Base-by-base conservation (phyloP, 2,113 vertebrate genomes). In the Gnathonemus longibarbis region DNA sequence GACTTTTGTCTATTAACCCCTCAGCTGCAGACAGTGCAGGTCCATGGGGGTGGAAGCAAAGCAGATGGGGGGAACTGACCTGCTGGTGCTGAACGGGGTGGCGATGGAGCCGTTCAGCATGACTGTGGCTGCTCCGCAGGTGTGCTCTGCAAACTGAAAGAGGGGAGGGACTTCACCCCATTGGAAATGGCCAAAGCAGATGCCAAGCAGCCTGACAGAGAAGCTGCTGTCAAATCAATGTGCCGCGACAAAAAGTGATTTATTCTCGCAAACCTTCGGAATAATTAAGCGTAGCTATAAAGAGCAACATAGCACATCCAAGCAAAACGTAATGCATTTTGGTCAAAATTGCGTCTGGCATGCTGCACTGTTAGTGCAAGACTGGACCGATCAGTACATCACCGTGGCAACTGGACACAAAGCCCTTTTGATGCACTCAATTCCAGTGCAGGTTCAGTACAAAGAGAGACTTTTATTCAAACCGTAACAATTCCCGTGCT, bases 61-160 rank as follows among this genome's bases (percentile, higher is more conserved):
- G 42, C 42, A 48, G 39, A 42, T n/a, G 42, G 39, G 42, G 39
- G 39, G 35, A 13, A n/a, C 42, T 45, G 21, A 98, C 98, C 98
- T 98, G 45, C 0, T 19, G 39, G 39, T 56, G 83, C 62, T 90
- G 93, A 97, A 97, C 19, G 96, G 94, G 2, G 92, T 92, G 2
- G 77, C 3, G 84, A 93, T 0, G 0, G 97, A 96, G 48, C 97
- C 97, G 0, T 97, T 97, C 48, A 99, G 95, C 96, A 98, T 96
- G 85, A 92, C 97, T 0, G 96, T 94, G 85, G 96, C 97, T 66
- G 94, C 62, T 48, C 97, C 97, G 92, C 97, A 97, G 0, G 97
- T 96, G 66, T 50, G 52, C 49, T 94, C 94, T 93, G 97, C 97
- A 96, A 97, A 98, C 98, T 98, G 91, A 90, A 93, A 92, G 89